Percentiles rank a stretch among this genome's conserved stretches.
These are phyloP conservation scores for Notothenia coriiceps DNA, from an alignment of 2,113 vertebrate genomes.

Conservation along the genomic window DNA sequence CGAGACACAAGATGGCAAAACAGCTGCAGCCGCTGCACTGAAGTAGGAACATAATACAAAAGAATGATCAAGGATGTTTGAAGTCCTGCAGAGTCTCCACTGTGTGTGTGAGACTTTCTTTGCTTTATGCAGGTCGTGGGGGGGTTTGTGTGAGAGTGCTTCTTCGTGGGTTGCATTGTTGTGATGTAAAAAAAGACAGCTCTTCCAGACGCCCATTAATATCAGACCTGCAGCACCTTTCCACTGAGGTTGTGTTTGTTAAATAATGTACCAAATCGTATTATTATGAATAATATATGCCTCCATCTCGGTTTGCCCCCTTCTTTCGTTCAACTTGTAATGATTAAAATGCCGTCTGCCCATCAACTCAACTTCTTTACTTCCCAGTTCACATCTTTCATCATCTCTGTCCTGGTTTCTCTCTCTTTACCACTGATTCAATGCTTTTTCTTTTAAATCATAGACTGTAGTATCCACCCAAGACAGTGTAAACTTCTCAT, in stretches of 20 bases:
- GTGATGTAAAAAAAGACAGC: background rate
- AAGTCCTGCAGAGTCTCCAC: constrained; percentile 18
- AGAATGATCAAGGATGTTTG: constrained; percentile 34
- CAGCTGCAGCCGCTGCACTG: constrained; percentile 1
- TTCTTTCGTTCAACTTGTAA: constrained; percentile 33
- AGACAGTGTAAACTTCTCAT: too few species aligned
- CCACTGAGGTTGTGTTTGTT: constrained; percentile 46
- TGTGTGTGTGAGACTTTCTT: background rate
- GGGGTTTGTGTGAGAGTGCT: background rate
- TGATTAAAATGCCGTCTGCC: constrained; percentile 37
- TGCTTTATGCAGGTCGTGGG: constrained; percentile 9
- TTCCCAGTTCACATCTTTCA: constrained; percentile 25
- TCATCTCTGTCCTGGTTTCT: background rate
- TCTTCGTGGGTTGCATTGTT: constrained; percentile 12
- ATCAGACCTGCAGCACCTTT: constrained; percentile 28
- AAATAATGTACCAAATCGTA: constrained; percentile 44
- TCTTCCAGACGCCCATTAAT: constrained; percentile 27
- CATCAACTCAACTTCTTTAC: constrained; percentile 7
- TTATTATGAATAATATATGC: constrained; percentile 53
- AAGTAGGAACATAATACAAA: constrained; percentile 4
- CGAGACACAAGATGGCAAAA: constrained; percentile 17
- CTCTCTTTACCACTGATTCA: background rate
- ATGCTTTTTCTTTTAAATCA: too few species aligned
- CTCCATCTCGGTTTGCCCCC: background rate
- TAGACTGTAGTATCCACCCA: too few species aligned